Conservation (phyloP, 2,113 vertebrate species). For the Corythoichthys intestinalis region DNA sequence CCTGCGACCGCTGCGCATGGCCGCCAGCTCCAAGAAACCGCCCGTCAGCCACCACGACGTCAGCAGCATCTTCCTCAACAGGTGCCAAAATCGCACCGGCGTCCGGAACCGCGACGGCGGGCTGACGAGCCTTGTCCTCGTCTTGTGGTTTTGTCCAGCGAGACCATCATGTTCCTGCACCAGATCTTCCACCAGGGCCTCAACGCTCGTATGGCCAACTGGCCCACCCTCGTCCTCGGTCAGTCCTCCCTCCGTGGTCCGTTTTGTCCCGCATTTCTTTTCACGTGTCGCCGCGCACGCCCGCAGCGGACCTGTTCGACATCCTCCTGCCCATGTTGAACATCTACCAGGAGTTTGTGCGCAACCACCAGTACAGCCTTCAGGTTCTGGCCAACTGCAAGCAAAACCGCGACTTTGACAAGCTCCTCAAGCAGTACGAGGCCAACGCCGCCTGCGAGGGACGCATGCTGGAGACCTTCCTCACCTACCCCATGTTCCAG, state of each 20-base stretch:
- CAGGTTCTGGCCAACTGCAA: slow-evolving; percentile 94
- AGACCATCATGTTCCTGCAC: slow-evolving; percentile 99
- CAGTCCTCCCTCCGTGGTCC: slow-evolving; percentile 44
- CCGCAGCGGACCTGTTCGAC: slow-evolving; percentile 89
- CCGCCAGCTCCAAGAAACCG: slow-evolving; percentile 95
- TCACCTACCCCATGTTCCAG: slow-evolving; percentile 98
- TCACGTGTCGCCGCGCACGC: no score
- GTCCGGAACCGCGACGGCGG: not conserved
- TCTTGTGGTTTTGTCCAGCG: slow-evolving; percentile 66
- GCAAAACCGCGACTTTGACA: slow-evolving; percentile 95
- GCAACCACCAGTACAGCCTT: slow-evolving; percentile 93
- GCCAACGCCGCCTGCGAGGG: slow-evolving; percentile 89
- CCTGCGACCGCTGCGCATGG: slow-evolving; percentile 91
- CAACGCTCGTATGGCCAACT: slow-evolving; percentile 93
- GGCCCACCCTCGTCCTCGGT: slow-evolving; percentile 96
- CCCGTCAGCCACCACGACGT: slow-evolving; percentile 92
- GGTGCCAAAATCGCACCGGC: slow-evolving; percentile 58
- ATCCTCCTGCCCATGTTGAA: slow-evolving; percentile 96
- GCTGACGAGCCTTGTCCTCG: no score
- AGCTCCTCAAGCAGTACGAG: slow-evolving; percentile 93
- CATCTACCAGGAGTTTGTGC: slow-evolving; percentile 96
- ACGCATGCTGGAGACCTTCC: slow-evolving; percentile 90
- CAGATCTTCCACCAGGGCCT: slow-evolving; percentile 98
- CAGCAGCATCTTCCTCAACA: slow-evolving; percentile 97
- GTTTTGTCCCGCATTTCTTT: not conserved